Conservation (phyloP, 2,888 invertebrate genomes). For the Cheilosia scutellata region DNA sequence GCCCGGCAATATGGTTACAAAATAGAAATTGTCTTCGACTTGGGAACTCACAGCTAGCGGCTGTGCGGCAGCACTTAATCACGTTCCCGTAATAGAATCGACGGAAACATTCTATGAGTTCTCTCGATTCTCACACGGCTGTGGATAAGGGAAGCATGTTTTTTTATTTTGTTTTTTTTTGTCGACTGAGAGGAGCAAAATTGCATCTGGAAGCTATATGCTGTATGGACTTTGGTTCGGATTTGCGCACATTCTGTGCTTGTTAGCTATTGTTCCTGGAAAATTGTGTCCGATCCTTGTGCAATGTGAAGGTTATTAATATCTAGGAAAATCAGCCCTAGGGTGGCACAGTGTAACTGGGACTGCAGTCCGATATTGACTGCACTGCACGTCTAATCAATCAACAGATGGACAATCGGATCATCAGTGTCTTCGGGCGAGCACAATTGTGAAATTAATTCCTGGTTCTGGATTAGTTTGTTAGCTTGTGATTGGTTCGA, state of each 20-base stretch:
- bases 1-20: slow-evolving; percentile 63
- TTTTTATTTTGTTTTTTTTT: slow-evolving; percentile 16
- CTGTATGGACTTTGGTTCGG: slow-evolving; percentile 2
- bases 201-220: slow-evolving; percentile 62
- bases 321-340: slow-evolving; percentile 24
- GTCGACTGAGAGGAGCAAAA: slow-evolving; percentile 5
- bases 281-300: slow-evolving; percentile 30
- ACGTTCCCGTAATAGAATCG: slow-evolving; percentile 72
- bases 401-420: slow-evolving; percentile 74
- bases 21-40: slow-evolving; percentile 76
- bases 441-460: slow-evolving; percentile 71
- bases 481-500: slow-evolving; percentile 54
- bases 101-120: slow-evolving; percentile 37
- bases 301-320: slow-evolving; percentile 61
- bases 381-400: slow-evolving; percentile 70
- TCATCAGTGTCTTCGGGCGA: slow-evolving; percentile 73
- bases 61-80: slow-evolving; percentile 71
- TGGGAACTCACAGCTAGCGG: slow-evolving; percentile 72
- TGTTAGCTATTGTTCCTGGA: slow-evolving; percentile 68
- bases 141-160: slow-evolving; percentile 15
- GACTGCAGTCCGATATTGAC: slow-evolving; percentile 15
- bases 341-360: slow-evolving; percentile 20
- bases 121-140: slow-evolving; percentile 43
- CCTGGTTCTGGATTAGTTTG: slow-evolving; percentile 70
- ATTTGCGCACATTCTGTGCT: slow-evolving; percentile 21